These are phyloP conservation scores for Eucera pruinosa DNA, from an alignment of 2,888 invertebrate species.

Conservation along the genomic window DNA sequence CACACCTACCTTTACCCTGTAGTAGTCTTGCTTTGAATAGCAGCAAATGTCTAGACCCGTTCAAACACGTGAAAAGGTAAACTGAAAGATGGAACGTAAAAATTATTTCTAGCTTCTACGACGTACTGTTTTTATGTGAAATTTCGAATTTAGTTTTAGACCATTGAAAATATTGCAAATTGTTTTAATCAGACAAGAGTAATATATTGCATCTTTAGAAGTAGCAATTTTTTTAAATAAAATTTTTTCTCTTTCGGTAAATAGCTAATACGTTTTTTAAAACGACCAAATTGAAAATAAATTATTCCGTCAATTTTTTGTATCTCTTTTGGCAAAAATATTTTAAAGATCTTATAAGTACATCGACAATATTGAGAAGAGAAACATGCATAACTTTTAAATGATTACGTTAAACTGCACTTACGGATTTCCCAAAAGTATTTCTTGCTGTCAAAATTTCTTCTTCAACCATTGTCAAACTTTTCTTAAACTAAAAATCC, in stretches of 20 bases:
- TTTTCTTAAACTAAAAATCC: neutral
- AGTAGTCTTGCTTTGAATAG: conserved; percentile 8
- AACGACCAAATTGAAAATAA: neutral
- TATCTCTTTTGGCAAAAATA: too few species aligned
- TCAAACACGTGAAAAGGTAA: neutral
- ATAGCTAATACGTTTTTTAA: neutral
- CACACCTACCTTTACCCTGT: conserved; percentile 40
- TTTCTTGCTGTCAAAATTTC: neutral
- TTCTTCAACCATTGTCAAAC: neutral
- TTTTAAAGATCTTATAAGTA: too few species aligned
- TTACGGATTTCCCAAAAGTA: neutral
- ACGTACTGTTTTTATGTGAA: neutral
- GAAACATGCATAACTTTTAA: neutral
- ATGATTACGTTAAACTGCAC: neutral
- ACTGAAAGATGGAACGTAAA: neutral
- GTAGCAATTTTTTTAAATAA: neutral
- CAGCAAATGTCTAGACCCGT: neutral
- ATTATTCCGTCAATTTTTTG: too few species aligned
- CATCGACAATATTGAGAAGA: neutral
- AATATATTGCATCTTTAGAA: too few species aligned
- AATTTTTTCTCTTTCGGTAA: neutral
- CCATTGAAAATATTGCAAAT: neutral
- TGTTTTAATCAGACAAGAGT: too few species aligned
- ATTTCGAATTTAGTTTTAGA: neutral
- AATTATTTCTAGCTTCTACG: neutral